Conservation (phyloP, 2,797 vertebrate species). For the Enoplosus armatus region DNA sequence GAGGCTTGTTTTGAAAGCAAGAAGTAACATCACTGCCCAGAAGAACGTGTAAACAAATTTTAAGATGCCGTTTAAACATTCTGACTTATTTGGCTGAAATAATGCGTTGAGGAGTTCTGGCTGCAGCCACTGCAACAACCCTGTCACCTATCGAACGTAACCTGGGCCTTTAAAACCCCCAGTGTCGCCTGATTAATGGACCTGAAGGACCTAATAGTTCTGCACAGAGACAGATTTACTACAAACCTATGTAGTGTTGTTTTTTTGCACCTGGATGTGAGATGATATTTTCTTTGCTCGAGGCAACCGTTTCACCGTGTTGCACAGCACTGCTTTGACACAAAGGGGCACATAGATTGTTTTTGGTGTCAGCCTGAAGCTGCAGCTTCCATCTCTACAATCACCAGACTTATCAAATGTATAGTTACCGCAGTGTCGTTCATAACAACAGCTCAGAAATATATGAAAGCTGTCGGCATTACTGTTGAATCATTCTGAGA, state of each 20-base stretch:
- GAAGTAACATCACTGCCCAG: neutral
- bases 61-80: conserved; percentile 8
- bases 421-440: neutral
- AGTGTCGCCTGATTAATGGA: conserved; percentile 40
- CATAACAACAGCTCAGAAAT: neutral
- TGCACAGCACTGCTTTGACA: conserved; percentile 33
- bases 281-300: conserved; percentile 46
- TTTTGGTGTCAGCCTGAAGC: conserved; percentile 28
- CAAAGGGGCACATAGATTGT: conserved; percentile 23
- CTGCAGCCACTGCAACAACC: conserved; percentile 13
- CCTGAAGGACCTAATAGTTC: conserved; percentile 27
- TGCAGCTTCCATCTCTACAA: conserved; percentile 15
- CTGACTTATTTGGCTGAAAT: conserved; percentile 6
- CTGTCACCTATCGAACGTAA: conserved; percentile 33
- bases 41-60: neutral
- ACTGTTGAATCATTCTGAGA: neutral
- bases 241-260: conserved; percentile 5
- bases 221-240: conserved; percentile 40
- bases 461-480: neutral
- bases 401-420: conserved; percentile 14
- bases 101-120: conserved; percentile 6
- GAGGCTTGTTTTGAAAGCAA: neutral
- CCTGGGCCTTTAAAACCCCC: conserved; percentile 23
- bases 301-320: conserved; percentile 45
- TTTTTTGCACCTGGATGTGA: conserved; percentile 22